Conservation (phyloP, 2,113 vertebrate species). For the Sarotherodon lohbergeri region DNA sequence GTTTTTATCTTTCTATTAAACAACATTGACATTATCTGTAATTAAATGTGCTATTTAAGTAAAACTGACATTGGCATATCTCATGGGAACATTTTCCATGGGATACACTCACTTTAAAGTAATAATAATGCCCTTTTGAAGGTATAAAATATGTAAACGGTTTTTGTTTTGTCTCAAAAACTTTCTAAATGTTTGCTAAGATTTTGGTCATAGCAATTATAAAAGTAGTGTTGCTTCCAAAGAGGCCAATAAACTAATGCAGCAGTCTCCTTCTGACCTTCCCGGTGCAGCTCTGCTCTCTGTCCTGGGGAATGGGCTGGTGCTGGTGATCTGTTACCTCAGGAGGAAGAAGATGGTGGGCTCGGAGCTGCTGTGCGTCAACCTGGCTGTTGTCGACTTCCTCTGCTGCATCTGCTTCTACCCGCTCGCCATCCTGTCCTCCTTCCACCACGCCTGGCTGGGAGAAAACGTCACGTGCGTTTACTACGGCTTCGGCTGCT, state of each 20-base stretch:
- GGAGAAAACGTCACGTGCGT: slow-evolving; percentile 44
- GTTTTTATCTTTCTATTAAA: background rate
- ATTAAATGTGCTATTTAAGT: background rate
- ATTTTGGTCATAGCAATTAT: background rate
- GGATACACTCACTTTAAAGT: background rate
- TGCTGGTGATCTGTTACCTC: slow-evolving; percentile 61
- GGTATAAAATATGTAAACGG: background rate
- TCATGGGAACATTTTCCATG: background rate
- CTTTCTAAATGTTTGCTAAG: background rate
- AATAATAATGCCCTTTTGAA: background rate
- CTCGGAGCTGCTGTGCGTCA: slow-evolving; percentile 65
- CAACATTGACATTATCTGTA: background rate
- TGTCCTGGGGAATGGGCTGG: slow-evolving; percentile 61
- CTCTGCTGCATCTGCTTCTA: slow-evolving; percentile 66
- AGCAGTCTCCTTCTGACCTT: background rate
- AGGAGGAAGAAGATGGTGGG: slow-evolving; percentile 57
- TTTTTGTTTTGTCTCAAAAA: background rate
- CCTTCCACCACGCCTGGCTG: slow-evolving; percentile 63
- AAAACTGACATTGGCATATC: background rate
- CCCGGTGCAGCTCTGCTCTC: slow-evolving; percentile 58
- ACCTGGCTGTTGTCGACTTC: slow-evolving; percentile 68
- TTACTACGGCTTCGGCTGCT: slow-evolving; percentile 69
- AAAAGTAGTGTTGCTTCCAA: background rate
- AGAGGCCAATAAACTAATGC: background rate
- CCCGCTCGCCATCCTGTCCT: slow-evolving; percentile 65